Conservation (phyloP, 2,888 invertebrate genomes). For the Agapostemon virescens region DNA sequence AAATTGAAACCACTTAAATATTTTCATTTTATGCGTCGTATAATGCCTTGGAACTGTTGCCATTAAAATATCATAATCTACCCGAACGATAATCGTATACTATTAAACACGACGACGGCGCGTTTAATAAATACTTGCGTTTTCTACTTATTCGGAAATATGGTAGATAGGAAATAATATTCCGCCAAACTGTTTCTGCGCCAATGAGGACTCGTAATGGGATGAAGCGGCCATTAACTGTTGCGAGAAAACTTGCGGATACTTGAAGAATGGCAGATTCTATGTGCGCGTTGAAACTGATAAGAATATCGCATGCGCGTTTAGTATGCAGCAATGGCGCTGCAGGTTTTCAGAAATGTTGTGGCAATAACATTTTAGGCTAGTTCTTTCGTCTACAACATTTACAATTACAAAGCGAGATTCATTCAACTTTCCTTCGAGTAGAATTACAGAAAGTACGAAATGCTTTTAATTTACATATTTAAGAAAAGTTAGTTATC, state of each 20-base stretch:
- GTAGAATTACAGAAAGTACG: background rate
- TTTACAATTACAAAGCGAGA: background rate
- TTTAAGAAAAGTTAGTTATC: background rate
- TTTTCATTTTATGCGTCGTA: conserved; percentile 36
- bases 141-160: conserved; percentile 6
- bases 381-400: background rate
- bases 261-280: background rate
- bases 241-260: background rate
- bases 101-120: conserved; percentile 3
- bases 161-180: background rate
- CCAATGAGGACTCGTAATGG: background rate
- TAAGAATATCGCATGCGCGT: background rate
- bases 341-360: background rate
- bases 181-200: background rate
- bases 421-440: background rate
- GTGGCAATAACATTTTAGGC: background rate
- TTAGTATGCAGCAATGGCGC: background rate
- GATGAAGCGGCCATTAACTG: background rate
- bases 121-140: conserved; percentile 9
- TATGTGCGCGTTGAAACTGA: background rate
- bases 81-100: background rate
- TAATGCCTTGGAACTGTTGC: conserved; percentile 10
- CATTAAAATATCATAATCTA: conserved; percentile 25
- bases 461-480: background rate
- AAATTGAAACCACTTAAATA: conserved; percentile 14